These are phyloP conservation scores for Pteronotus mesoamericanus DNA, from an alignment of 2,797 vertebrate genomes.

Conservation along the genomic window DNA sequence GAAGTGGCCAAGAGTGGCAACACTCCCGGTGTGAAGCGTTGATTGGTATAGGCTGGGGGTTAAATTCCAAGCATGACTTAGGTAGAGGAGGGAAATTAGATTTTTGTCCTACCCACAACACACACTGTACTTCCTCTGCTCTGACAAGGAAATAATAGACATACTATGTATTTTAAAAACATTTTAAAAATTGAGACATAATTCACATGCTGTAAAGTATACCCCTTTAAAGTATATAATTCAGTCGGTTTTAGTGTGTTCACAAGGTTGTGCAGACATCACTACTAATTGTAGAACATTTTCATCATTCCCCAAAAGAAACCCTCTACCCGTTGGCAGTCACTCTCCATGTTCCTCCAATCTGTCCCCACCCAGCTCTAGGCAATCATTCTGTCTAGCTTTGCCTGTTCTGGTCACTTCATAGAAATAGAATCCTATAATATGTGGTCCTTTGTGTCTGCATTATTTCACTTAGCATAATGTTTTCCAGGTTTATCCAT, in stretches of 20 bases:
- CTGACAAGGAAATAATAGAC: not conserved
- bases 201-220: not conserved
- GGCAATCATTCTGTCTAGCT: not conserved
- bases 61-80: slow-evolving; percentile 45
- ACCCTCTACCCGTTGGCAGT: not conserved
- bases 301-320: not conserved
- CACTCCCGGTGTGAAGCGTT: not conserved
- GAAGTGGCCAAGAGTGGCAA: not conserved
- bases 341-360: not conserved
- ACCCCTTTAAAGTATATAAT: not conserved
- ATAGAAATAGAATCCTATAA: not conserved
- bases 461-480: not conserved
- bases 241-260: not conserved
- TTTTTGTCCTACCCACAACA: not conserved
- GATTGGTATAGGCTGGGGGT: not conserved
- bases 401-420: slow-evolving; percentile 11
- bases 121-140: not conserved
- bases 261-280: not conserved
- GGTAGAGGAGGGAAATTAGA: not conserved
- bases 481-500: not conserved
- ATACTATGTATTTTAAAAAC: not conserved
- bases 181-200: not conserved
- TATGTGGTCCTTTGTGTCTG: not conserved
- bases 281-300: slow-evolving; percentile 15
- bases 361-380: not conserved